These are phyloP conservation scores for Drosophila parvula DNA, from an alignment of 1,140 invertebrate genomes.

Conservation along the genomic window DNA sequence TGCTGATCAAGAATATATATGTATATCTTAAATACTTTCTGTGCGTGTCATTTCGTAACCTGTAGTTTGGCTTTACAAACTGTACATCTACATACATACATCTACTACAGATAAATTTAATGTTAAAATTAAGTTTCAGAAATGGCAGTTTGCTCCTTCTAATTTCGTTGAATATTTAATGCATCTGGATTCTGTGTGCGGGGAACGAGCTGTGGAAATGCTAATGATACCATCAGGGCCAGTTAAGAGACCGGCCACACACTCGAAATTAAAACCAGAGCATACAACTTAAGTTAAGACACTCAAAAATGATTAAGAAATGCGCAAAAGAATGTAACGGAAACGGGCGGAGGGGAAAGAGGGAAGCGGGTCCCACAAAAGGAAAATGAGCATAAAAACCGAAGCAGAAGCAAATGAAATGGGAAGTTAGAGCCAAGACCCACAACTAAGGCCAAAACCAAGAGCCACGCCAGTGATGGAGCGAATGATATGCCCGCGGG, in stretches of 20 bases:
- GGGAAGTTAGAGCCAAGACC: conserved; percentile 37
- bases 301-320: conserved; percentile 81
- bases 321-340: conserved; percentile 48
- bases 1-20: not conserved
- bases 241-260: conserved; percentile 55
- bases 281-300: conserved; percentile 75
- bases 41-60: not conserved
- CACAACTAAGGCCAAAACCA: conserved; percentile 19
- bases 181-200: not conserved
- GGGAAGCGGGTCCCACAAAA: conserved; percentile 16
- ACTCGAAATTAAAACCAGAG: conserved; percentile 68
- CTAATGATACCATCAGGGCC: conserved; percentile 72
- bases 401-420: conserved; percentile 53
- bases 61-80: no score
- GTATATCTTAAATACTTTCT: not conserved
- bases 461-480: conserved; percentile 62
- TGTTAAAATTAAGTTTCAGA: not conserved
- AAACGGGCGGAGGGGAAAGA: conserved; percentile 12
- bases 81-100: no score
- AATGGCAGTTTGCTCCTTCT: not conserved
- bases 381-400: conserved; percentile 45
- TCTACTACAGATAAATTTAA: not conserved
- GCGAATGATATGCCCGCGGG: conserved; percentile 82
- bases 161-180: conserved; percentile 23
- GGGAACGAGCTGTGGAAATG: conserved; percentile 38